Percentiles rank a stretch among this genome's conserved stretches.
phyloP scores from a whole-genome alignment of 2,888 invertebrate genomes.

The Aleiodes leptofemur region DNA sequence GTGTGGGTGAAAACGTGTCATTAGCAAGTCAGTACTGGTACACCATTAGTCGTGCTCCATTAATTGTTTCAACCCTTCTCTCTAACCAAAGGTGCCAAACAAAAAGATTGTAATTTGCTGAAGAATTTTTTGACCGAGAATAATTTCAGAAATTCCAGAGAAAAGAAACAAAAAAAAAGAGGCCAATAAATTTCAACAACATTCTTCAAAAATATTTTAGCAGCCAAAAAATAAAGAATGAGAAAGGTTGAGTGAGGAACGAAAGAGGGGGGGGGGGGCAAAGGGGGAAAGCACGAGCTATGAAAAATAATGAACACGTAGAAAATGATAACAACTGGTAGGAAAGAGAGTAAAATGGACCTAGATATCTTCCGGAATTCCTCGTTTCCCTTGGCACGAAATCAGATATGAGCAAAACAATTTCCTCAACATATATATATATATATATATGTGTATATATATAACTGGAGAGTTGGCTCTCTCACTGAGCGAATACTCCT shows the following conservation, averaged over 20 bases:
- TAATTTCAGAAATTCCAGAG: neutral
- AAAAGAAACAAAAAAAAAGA: neutral
- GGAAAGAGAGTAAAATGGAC: constrained; percentile 35
- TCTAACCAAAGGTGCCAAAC: neutral
- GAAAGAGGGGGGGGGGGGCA: no score
- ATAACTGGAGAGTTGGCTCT: constrained; percentile 34
- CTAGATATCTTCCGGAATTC: constrained; percentile 43
- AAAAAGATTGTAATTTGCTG: neutral
- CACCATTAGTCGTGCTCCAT: constrained; percentile 61
- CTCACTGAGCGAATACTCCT: constrained; percentile 35
- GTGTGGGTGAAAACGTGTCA: constrained; percentile 64
- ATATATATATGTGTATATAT: neutral
- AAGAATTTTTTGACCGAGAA: no score
- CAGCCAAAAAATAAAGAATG: neutral
- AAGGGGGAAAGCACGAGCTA: neutral
- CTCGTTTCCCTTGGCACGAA: constrained; percentile 34
- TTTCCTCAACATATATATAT: constrained; percentile 26
- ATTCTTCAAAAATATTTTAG: no score
- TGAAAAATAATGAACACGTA: constrained; percentile 17
- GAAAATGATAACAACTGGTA: constrained; percentile 22
- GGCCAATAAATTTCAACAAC: neutral
- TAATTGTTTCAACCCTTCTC: constrained; percentile 53
- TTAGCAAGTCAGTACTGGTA: constrained; percentile 58
- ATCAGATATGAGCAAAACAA: constrained; percentile 44
- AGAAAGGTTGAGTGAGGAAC: neutral